phyloP scores from a whole-genome alignment of 2,888 invertebrate species.

The Priocnemis perturbator region DNA sequence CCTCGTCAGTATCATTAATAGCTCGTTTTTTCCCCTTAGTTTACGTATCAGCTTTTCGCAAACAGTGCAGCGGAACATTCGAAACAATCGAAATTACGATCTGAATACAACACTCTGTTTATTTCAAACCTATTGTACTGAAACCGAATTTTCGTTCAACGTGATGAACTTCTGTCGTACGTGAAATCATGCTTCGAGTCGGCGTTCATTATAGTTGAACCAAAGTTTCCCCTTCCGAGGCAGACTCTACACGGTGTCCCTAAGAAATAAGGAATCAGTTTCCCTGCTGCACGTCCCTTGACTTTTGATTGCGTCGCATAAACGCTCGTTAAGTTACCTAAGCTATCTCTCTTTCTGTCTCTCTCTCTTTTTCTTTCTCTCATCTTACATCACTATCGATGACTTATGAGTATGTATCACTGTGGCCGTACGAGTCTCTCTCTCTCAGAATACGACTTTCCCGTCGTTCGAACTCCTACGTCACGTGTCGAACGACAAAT shows the following conservation, averaged over 20 bases:
- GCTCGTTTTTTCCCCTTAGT: too few species aligned
- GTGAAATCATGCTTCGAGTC: too few species aligned
- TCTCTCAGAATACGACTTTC: conserved; percentile 12
- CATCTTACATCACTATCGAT: conserved; percentile 44
- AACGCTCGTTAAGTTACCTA: conserved; percentile 47
- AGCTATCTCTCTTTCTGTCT: conserved; percentile 33
- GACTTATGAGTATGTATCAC: conserved; percentile 63
- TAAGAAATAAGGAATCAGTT: conserved; percentile 34
- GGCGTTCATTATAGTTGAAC: neutral
- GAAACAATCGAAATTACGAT: too few species aligned
- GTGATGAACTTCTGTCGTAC: too few species aligned
- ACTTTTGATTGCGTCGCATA: conserved; percentile 38
- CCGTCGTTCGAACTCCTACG: neutral
- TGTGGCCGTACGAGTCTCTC: conserved; percentile 37
- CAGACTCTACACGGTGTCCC: conserved; percentile 19
- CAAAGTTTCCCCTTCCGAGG: conserved; percentile 10
- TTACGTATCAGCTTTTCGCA: too few species aligned
- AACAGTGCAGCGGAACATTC: too few species aligned
- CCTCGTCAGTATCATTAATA: too few species aligned
- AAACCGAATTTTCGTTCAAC: too few species aligned
- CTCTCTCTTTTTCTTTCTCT: conserved; percentile 37
- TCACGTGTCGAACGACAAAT: too few species aligned
- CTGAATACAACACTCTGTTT: too few species aligned
- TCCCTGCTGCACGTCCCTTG: conserved; percentile 40
- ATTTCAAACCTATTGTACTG: neutral